These are phyloP conservation scores for Dolomedes plantarius DNA, from an alignment of 2,888 invertebrate species.

Conservation along the genomic window DNA sequence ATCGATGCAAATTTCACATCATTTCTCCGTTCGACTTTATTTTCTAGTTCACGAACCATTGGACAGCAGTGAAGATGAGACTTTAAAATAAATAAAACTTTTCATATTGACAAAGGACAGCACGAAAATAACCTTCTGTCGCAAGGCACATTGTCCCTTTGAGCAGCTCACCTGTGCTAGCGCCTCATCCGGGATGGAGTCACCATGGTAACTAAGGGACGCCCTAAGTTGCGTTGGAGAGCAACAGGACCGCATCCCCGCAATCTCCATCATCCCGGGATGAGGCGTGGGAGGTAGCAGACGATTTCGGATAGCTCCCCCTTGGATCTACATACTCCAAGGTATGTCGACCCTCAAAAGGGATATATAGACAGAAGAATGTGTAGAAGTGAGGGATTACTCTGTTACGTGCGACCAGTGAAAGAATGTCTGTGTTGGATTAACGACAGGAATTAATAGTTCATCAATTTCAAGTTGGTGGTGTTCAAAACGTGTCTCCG, in stretches of 20 bases:
- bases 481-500: not conserved
- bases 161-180: constrained; percentile 48
- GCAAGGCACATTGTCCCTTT: not conserved
- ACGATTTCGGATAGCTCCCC: constrained; percentile 2
- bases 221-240: constrained; percentile 61
- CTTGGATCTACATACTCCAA: not conserved
- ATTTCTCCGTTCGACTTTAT: too few species aligned
- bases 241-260: constrained; percentile 63
- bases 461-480: too few species aligned
- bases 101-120: not conserved
- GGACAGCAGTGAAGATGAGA: too few species aligned
- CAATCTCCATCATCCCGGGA: constrained; percentile 36
- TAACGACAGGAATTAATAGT: not conserved
- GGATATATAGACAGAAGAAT: not conserved
- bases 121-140: not conserved
- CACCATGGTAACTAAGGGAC: constrained; percentile 47
- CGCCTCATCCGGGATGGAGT: constrained; percentile 44
- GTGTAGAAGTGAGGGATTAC: not conserved
- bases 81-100: not conserved
- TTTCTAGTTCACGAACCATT: too few species aligned
- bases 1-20: too few species aligned
- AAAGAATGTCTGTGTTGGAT: not conserved
- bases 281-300: constrained; percentile 53
- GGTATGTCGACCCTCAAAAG: not conserved
- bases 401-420: not conserved